Conservation (phyloP, 2,888 invertebrate species). For the Leuctra nigra region DNA sequence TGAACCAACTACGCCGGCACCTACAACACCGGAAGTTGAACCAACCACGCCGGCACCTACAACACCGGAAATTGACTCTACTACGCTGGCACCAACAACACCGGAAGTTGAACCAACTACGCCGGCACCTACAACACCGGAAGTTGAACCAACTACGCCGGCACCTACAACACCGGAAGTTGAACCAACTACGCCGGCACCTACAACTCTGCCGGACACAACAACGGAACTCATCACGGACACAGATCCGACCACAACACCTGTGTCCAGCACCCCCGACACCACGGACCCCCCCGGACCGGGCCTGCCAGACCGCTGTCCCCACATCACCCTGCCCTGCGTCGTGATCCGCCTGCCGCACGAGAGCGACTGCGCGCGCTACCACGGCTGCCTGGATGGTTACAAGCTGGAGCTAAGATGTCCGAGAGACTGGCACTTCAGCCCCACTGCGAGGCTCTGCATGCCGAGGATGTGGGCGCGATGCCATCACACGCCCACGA, state of each 20-base stretch:
- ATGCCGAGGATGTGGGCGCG: not conserved
- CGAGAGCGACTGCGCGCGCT: not conserved
- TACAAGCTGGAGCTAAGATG: not conserved
- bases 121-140: no score
- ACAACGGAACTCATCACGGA: not conserved
- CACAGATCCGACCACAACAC: not conserved
- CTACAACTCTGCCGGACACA: not conserved
- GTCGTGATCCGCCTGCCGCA: not conserved
- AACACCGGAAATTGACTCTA: slow-evolving; percentile 20
- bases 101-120: no score
- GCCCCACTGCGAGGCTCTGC: not conserved
- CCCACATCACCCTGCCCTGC: not conserved
- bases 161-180: not conserved
- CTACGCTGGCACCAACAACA: slow-evolving; percentile 31
- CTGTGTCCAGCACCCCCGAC: no score
- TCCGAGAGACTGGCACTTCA: not conserved
- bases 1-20: no score
- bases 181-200: not conserved
- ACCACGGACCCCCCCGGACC: not conserved
- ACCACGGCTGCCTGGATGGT: not conserved
- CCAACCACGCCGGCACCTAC: no score
- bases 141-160: slow-evolving; percentile 23
- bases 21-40: no score
- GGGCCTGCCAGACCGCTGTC: no score
- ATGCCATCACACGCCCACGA: not conserved